phyloP scores from a whole-genome alignment of 2,888 invertebrate genomes.

The Tenthredo amoena region DNA sequence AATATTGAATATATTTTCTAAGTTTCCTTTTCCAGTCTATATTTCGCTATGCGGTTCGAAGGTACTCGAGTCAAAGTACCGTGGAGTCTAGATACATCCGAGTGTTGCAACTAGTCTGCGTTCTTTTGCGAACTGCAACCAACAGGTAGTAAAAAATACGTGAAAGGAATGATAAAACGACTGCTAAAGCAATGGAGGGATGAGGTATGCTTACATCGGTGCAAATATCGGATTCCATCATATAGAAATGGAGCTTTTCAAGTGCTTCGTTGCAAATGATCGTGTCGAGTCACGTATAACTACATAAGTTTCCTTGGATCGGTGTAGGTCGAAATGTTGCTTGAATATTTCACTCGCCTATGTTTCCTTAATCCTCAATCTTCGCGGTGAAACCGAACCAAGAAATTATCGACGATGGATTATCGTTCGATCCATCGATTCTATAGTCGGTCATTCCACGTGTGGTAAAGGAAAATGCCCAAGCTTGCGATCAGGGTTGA shows the following conservation, averaged over 20 bases:
- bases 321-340: neutral
- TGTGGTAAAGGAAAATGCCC: neutral
- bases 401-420: neutral
- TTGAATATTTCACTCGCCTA: neutral
- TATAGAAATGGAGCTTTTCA: neutral
- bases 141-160: conserved; percentile 34
- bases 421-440: neutral
- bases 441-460: neutral
- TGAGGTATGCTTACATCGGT: neutral
- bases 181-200: neutral
- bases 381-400: neutral
- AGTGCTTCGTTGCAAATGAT: neutral
- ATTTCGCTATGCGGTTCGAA: conserved; percentile 10
- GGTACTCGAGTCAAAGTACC: conserved; percentile 9
- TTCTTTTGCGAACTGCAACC: conserved; percentile 8
- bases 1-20: conserved; percentile 48
- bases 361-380: neutral
- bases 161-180: conserved; percentile 10
- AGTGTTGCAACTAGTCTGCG: neutral
- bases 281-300: neutral
- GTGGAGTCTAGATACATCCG: neutral
- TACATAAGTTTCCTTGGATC: neutral
- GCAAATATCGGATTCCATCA: neutral
- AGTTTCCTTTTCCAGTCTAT: neutral
- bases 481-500: neutral